phyloP scores from a whole-genome alignment of 2,113 vertebrate species.

The Oplegnathus fasciatus region DNA sequence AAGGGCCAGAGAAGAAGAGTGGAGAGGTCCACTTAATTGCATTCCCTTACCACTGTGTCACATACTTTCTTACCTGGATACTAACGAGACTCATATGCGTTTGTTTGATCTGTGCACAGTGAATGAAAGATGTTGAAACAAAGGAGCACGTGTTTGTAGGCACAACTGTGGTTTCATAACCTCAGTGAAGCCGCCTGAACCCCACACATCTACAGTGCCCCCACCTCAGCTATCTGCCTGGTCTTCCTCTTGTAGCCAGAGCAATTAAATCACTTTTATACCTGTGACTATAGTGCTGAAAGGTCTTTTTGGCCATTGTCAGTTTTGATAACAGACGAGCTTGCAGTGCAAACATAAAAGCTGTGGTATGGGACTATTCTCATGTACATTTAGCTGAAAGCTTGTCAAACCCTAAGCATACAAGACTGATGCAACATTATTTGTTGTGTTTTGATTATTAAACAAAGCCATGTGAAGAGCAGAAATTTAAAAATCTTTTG shows the following conservation, averaged over 20 bases:
- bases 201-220: not conserved
- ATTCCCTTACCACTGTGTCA: constrained; percentile 43
- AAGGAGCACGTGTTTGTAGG: not conserved
- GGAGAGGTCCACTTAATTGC: constrained; percentile 60
- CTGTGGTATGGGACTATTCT: not conserved
- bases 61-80: constrained; percentile 32
- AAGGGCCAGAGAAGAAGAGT: constrained; percentile 40
- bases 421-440: not conserved
- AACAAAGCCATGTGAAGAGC: not conserved
- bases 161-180: not conserved
- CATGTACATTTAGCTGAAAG: not conserved
- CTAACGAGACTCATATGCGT: not conserved
- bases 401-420: not conserved
- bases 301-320: not conserved
- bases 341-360: not conserved
- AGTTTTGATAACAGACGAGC: not conserved
- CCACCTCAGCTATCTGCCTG: not conserved
- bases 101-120: constrained; percentile 18
- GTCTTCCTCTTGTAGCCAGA: not conserved
- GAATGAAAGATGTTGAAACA: not conserved
- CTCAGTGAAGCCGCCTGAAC: not conserved
- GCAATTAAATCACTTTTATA: not conserved
- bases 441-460: not conserved
- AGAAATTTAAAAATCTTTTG: not conserved
- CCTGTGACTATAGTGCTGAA: not conserved